These are phyloP conservation scores for Euphydryas editha DNA, from an alignment of 2,888 invertebrate species.

Conservation along the genomic window DNA sequence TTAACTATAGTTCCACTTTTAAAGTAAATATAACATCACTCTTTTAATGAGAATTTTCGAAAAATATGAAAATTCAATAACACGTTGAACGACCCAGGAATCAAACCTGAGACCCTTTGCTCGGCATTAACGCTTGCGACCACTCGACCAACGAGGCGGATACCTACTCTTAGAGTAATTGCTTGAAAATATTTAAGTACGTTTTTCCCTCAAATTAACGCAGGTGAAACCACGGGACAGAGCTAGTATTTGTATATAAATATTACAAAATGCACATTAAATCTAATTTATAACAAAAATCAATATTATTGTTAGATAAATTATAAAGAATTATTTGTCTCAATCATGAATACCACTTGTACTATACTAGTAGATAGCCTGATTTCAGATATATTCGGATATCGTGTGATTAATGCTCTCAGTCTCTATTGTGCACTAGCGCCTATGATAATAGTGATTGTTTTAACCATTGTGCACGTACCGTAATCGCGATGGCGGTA, in stretches of 20 bases:
- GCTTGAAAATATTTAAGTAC: too few species aligned
- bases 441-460: conserved; percentile 26
- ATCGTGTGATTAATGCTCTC: conserved; percentile 17
- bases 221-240: too few species aligned
- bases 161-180: too few species aligned
- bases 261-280: not conserved
- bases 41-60: too few species aligned
- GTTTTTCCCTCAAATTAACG: too few species aligned
- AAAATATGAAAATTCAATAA: too few species aligned
- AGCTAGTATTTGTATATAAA: not conserved
- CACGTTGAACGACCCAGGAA: too few species aligned
- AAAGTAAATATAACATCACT: too few species aligned
- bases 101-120: too few species aligned
- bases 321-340: not conserved
- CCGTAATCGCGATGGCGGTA: conserved; percentile 22
- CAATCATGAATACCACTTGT: not conserved
- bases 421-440: conserved; percentile 12
- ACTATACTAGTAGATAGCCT: not conserved
- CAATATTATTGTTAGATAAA: not conserved
- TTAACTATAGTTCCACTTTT: too few species aligned
- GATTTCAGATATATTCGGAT: conserved; percentile 4
- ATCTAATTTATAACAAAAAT: not conserved
- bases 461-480: conserved; percentile 25
- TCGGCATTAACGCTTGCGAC: too few species aligned
- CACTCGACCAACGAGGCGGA: too few species aligned